These are phyloP conservation scores for Mesoligia furuncula DNA, from an alignment of 2,888 invertebrate genomes.

Conservation along the genomic window DNA sequence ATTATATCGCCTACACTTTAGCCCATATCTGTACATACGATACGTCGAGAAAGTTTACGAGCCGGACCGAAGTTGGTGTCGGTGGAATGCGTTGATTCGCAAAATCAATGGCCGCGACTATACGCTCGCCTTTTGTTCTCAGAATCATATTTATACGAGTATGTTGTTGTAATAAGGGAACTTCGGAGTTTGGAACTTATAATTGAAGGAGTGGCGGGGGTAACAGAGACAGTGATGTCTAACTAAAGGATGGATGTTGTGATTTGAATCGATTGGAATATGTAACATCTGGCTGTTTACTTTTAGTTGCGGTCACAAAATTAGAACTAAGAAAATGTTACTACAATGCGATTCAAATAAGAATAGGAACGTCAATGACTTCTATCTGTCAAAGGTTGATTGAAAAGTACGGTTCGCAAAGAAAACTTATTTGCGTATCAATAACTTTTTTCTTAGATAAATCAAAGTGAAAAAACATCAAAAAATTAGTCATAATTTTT, in stretches of 20 bases:
- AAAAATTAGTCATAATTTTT: too few relatives aligned
- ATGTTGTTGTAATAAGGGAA: conserved; percentile 17
- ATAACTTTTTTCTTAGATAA: too few relatives aligned
- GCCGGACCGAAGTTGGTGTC: conserved; percentile 56
- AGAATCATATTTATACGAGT: conserved; percentile 22
- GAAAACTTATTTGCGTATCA: too few relatives aligned
- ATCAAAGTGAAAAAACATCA: too few relatives aligned
- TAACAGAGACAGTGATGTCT: conserved; percentile 10
- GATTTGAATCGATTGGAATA: conserved; percentile 6
- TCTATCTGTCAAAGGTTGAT: too few relatives aligned
- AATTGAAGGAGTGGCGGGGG: conserved; percentile 22
- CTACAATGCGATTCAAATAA: too few relatives aligned
- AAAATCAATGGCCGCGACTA: conserved; percentile 47
- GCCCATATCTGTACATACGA: conserved; percentile 39
- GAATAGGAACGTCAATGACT: too few relatives aligned
- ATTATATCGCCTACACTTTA: conserved; percentile 3
- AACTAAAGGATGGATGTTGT: conserved; percentile 15
- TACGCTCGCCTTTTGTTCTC: conserved; percentile 40
- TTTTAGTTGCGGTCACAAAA: background rate
- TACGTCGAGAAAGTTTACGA: conserved; percentile 58
- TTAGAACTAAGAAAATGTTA: background rate
- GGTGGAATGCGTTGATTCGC: conserved; percentile 46
- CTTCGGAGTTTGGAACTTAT: conserved; percentile 24
- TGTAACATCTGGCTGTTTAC: background rate
- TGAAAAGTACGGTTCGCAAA: too few relatives aligned